Evolutionary conservation across 2,888 invertebrate genomes (phyloP).

Genomic region (Drosophila mulleri): DNA sequence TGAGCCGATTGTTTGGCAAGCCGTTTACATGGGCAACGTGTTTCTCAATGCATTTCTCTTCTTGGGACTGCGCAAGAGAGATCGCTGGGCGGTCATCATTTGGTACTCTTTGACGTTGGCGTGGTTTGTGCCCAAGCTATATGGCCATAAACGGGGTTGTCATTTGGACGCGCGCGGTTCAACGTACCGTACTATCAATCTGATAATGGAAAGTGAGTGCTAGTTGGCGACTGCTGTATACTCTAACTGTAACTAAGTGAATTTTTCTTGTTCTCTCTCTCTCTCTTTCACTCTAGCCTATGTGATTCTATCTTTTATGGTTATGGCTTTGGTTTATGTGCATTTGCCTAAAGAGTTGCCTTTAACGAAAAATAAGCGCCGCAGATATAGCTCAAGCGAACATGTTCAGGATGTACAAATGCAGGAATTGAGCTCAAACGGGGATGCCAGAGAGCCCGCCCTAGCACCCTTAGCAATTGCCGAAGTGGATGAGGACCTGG

Average conservation of each 20-base stretch:
- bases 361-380: background rate
- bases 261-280: background rate
- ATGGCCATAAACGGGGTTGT: constrained; percentile 36
- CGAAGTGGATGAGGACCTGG: constrained; percentile 5
- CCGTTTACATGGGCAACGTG: constrained; percentile 44
- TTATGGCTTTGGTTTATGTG: constrained; percentile 32
- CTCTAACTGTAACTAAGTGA: background rate
- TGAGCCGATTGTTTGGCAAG: constrained; percentile 48
- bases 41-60: constrained; percentile 55
- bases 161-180: constrained; percentile 43
- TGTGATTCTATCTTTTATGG: constrained; percentile 40
- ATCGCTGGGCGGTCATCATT: constrained; percentile 41
- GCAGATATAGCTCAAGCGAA: constrained; percentile 1
- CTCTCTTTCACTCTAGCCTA: constrained; percentile 22
- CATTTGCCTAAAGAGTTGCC: constrained; percentile 22
- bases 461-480: constrained; percentile 10
- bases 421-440: constrained; percentile 27
- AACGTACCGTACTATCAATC: constrained; percentile 38
- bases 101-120: constrained; percentile 50
- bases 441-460: background rate
- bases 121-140: constrained; percentile 49
- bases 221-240: background rate
- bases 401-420: constrained; percentile 31
- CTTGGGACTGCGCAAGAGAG: constrained; percentile 54
- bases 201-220: constrained; percentile 43